phyloP scores from a whole-genome alignment of 2,888 invertebrate genomes.

The Mayetiola destructor region DNA sequence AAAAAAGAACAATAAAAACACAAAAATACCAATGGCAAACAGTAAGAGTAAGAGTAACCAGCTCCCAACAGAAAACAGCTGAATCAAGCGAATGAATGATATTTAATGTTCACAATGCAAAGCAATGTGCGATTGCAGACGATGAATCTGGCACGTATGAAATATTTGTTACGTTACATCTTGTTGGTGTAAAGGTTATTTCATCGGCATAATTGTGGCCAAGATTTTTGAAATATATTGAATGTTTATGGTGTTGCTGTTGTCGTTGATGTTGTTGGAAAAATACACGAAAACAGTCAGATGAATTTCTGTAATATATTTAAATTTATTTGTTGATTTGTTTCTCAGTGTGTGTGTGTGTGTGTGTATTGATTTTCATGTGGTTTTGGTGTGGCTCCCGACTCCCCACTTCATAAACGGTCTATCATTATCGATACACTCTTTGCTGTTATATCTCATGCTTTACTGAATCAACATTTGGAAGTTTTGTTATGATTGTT shows the following conservation, averaged over 20 bases:
- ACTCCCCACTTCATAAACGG: not conserved
- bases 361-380: not conserved
- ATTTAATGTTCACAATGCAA: too few species aligned
- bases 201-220: not conserved
- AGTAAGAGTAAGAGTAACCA: too few species aligned
- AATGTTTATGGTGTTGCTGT: too few species aligned
- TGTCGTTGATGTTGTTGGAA: not conserved
- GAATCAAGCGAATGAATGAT: too few species aligned
- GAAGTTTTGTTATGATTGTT: not conserved
- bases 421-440: not conserved
- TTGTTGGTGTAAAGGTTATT: slow-evolving; percentile 8
- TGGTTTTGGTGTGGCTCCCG: not conserved
- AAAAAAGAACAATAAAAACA: too few species aligned
- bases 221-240: too few species aligned
- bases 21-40: too few species aligned
- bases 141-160: slow-evolving; percentile 6
- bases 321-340: too few species aligned
- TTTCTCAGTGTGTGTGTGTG: not conserved
- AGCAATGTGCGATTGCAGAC: not conserved
- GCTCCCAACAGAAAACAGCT: too few species aligned
- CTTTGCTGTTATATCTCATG: not conserved
- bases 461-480: too few species aligned
- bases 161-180: slow-evolving; percentile 1
- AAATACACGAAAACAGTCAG: not conserved
- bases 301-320: too few species aligned